Conservation (phyloP, 2,888 invertebrate species). For the Camponotus fellah region DNA sequence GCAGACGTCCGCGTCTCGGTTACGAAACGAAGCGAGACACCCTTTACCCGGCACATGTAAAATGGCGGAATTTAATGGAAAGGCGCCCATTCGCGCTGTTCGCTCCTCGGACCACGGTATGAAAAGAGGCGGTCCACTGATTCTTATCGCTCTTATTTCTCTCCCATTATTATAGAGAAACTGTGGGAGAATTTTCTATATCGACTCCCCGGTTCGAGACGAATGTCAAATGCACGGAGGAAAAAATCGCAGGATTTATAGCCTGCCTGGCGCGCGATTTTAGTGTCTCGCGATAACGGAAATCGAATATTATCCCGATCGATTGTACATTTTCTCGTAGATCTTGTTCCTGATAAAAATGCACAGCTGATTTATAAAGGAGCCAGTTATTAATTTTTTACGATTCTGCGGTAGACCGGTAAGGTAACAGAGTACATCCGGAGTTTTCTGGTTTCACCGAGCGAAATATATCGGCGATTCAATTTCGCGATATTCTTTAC, state of each 20-base stretch:
- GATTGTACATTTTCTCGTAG: not conserved
- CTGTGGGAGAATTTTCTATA: slow-evolving; percentile 33
- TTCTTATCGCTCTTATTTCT: slow-evolving; percentile 65
- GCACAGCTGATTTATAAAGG: slow-evolving; percentile 6
- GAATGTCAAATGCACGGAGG: not conserved
- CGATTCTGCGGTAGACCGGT: not conserved
- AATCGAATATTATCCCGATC: slow-evolving; percentile 2
- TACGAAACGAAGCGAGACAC: slow-evolving; percentile 76
- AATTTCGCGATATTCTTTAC: not conserved
- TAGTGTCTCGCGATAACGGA: not conserved
- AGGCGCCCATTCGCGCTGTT: slow-evolving; percentile 68
- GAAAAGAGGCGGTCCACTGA: slow-evolving; percentile 67
- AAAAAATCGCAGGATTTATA: slow-evolving; percentile 18
- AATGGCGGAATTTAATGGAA: slow-evolving; percentile 77
- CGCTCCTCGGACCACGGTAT: slow-evolving; percentile 55
- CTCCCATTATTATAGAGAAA: slow-evolving; percentile 38
- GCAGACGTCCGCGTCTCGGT: slow-evolving; percentile 64
- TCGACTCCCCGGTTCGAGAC: not conserved
- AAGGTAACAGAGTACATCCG: not conserved
- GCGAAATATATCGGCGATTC: not conserved
- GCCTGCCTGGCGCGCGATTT: not conserved
- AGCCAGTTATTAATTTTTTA: slow-evolving; percentile 12
- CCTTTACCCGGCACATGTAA: slow-evolving; percentile 70
- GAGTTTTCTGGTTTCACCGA: slow-evolving; percentile 20
- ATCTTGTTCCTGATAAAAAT: slow-evolving; percentile 8